phyloP scores from a whole-genome alignment of 2,888 invertebrate genomes.

The Prenolepis imparis region DNA sequence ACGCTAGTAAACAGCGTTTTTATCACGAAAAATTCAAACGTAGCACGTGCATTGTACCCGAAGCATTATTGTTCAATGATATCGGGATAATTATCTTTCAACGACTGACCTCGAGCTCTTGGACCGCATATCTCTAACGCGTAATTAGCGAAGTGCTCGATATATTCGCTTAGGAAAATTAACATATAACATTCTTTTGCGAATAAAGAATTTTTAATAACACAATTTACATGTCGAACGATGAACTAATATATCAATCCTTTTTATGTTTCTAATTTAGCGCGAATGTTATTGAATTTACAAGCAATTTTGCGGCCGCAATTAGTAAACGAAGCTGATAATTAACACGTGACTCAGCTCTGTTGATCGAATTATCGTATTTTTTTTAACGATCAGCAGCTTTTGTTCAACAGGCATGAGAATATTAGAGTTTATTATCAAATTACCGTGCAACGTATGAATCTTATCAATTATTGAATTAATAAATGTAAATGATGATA shows the following conservation, averaged over 20 bases:
- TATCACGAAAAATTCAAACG: not conserved
- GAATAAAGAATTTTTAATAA: not conserved
- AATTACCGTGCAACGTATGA: not conserved
- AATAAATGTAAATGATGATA: constrained; percentile 21
- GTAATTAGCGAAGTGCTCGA: constrained; percentile 17
- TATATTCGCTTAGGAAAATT: not conserved
- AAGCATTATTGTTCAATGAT: constrained; percentile 6
- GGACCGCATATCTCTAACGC: not conserved
- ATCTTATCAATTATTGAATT: constrained; percentile 12
- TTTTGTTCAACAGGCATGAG: not conserved
- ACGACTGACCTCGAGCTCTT: not conserved
- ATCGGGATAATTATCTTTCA: constrained; percentile 12
- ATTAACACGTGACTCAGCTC: not conserved
- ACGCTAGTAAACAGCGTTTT: not conserved
- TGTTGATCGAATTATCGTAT: not conserved
- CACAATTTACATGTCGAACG: not conserved
- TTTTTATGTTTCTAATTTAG: not conserved
- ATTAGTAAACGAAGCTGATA: not conserved
- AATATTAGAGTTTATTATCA: constrained; percentile 24
- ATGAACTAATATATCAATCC: not conserved
- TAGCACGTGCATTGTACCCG: not conserved
- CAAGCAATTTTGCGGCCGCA: not conserved
- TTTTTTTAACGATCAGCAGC: constrained; percentile 11
- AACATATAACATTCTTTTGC: not conserved
- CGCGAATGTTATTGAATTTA: constrained; percentile 25